phyloP scores from a whole-genome alignment of 2,113 vertebrate genomes.

The Misgurnus mizolepis region DNA sequence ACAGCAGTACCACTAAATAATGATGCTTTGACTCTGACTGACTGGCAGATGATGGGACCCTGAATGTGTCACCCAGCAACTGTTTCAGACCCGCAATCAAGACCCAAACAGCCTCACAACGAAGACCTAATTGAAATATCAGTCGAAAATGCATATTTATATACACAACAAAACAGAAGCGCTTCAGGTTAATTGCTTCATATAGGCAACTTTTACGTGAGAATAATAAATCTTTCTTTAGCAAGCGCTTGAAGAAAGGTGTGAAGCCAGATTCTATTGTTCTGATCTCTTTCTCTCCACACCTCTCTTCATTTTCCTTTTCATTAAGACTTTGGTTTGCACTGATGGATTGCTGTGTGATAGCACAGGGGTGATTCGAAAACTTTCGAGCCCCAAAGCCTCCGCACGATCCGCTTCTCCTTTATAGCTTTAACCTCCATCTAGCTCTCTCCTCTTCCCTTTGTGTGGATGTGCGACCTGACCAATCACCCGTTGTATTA shows the following conservation, averaged over 20 bases:
- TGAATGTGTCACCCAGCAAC: neutral
- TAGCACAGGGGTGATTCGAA: conserved; percentile 53
- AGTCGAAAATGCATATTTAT: conserved; percentile 6
- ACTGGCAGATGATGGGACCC: conserved; percentile 15
- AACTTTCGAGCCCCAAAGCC: conserved; percentile 58
- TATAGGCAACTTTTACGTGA: conserved; percentile 2
- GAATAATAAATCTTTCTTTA: conserved; percentile 1
- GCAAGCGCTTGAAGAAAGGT: conserved; percentile 8
- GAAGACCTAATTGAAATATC: conserved; percentile 8
- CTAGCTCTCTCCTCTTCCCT: conserved; percentile 26
- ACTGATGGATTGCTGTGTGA: conserved; percentile 61
- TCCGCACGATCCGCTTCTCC: conserved; percentile 37
- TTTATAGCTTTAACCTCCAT: conserved; percentile 54
- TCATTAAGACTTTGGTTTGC: conserved; percentile 47
- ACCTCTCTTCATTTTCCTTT: conserved; percentile 42
- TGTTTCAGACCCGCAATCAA: conserved; percentile 7
- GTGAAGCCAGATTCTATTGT: conserved; percentile 27
- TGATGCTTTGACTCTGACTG: conserved; percentile 25
- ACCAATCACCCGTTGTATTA: conserved; percentile 54
- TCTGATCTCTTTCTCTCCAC: conserved; percentile 29
- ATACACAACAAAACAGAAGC: conserved; percentile 1
- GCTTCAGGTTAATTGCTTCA: conserved; percentile 10
- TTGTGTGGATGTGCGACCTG: conserved; percentile 35
- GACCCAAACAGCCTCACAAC: conserved; percentile 15
- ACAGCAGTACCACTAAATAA: conserved; percentile 34